These are phyloP conservation scores for Halcyon malimbica DNA, from an alignment of 2,113 vertebrate species.

Conservation along the genomic window DNA sequence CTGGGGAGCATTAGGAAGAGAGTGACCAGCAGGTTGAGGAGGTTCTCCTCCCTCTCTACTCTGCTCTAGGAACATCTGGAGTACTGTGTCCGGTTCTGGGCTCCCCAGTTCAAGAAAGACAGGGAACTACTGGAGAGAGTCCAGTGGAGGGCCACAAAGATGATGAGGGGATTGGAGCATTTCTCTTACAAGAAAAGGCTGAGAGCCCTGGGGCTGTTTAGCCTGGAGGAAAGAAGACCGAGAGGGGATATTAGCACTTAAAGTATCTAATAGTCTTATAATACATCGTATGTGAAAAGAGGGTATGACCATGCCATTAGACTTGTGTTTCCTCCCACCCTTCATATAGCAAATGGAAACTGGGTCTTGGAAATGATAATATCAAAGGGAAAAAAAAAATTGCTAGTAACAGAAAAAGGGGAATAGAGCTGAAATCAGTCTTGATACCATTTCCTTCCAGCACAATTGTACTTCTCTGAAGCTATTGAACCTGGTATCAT, in stretches of 20 bases:
- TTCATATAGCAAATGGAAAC: background rate
- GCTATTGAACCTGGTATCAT: constrained; percentile 1
- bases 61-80: background rate
- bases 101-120: background rate
- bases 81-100: background rate
- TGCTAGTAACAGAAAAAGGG: background rate
- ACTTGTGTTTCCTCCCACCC: background rate
- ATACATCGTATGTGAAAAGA: background rate
- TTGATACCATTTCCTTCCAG: background rate
- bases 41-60: background rate
- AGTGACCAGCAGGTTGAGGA: background rate
- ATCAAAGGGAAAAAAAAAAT: background rate
- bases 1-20: background rate
- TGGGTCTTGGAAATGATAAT: background rate
- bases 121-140: background rate
- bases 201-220: no score
- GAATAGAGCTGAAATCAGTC: background rate
- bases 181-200: background rate
- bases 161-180: background rate
- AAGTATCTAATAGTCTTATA: background rate
- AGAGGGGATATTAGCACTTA: no score
- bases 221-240: no score
- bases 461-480: background rate
- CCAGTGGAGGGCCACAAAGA: background rate
- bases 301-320: background rate